phyloP scores from a whole-genome alignment of 2,797 vertebrate genomes.

The Danio tinwini region DNA sequence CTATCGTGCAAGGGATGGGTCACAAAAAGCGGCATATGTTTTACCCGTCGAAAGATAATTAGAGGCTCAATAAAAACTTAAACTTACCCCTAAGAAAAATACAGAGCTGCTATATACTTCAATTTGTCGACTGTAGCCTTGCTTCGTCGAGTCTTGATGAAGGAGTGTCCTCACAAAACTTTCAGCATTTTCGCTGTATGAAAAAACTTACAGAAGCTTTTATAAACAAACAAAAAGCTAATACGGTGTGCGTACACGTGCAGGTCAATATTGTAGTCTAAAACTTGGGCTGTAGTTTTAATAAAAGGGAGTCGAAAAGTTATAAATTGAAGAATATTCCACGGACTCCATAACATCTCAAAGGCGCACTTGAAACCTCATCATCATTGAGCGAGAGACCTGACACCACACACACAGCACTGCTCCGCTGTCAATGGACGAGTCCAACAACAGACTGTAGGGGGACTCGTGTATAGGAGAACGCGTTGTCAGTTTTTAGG shows the following conservation, averaged over 20 bases:
- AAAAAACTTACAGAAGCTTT: conserved; percentile 28
- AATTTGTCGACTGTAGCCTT: conserved; percentile 13
- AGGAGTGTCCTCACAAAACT: conserved; percentile 47
- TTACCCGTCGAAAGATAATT: background rate
- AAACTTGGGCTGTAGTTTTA: background rate
- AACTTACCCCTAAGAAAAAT: conserved; percentile 12
- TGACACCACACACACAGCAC: conserved; percentile 65
- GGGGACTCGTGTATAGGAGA: background rate
- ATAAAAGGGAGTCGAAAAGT: background rate
- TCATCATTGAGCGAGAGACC: conserved; percentile 70
- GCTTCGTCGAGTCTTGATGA: conserved; percentile 12
- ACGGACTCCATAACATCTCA: conserved; percentile 48
- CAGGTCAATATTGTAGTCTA: background rate
- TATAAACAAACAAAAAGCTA: conserved; percentile 13
- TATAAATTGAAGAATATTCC: background rate
- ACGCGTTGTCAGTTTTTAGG: background rate
- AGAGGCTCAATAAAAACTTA: background rate
- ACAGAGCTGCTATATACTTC: background rate
- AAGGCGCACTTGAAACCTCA: conserved; percentile 55
- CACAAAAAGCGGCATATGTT: conserved; percentile 15
- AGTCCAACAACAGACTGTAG: conserved; percentile 60
- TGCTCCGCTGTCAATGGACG: conserved; percentile 73
- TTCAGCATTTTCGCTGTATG: conserved; percentile 31
- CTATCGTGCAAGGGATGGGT: background rate
- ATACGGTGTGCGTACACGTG: background rate